Conservation (phyloP, 2,113 vertebrate genomes). For the Bubo scandiacus region DNA sequence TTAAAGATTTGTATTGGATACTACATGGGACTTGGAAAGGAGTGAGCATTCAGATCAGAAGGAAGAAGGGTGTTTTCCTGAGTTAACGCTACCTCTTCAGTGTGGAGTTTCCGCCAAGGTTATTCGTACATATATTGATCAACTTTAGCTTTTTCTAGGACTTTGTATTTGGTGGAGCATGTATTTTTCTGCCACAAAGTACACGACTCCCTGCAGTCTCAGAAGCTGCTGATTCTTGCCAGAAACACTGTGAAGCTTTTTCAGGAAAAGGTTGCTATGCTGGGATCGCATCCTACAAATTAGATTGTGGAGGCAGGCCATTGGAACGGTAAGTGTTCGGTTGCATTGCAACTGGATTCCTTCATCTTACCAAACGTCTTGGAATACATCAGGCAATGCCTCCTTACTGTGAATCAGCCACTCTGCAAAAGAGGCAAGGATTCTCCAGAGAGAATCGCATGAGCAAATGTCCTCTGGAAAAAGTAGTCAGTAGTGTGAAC, state of each 20-base stretch:
- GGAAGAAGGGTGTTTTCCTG: neutral
- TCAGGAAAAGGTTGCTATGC: neutral
- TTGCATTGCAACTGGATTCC: neutral
- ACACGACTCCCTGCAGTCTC: neutral
- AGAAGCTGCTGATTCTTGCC: neutral
- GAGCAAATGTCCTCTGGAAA: neutral
- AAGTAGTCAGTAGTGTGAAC: neutral
- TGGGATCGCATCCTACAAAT: neutral
- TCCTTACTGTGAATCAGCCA: neutral
- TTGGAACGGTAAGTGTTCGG: neutral
- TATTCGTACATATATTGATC: neutral
- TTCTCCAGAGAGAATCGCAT: neutral
- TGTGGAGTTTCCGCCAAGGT: neutral
- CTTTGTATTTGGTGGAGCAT: neutral
- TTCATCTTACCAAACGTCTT: neutral
- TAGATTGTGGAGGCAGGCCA: neutral
- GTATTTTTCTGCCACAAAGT: neutral
- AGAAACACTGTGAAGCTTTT: neutral
- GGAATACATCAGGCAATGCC: neutral
- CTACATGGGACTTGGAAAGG: neutral
- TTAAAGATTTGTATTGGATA: neutral
- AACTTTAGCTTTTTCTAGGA: neutral
- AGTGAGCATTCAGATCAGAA: neutral
- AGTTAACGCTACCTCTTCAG: neutral
- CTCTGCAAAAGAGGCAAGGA: neutral